These are phyloP conservation scores for Sparus aurata DNA, from an alignment of 2,797 vertebrate genomes.

Conservation along the genomic window DNA sequence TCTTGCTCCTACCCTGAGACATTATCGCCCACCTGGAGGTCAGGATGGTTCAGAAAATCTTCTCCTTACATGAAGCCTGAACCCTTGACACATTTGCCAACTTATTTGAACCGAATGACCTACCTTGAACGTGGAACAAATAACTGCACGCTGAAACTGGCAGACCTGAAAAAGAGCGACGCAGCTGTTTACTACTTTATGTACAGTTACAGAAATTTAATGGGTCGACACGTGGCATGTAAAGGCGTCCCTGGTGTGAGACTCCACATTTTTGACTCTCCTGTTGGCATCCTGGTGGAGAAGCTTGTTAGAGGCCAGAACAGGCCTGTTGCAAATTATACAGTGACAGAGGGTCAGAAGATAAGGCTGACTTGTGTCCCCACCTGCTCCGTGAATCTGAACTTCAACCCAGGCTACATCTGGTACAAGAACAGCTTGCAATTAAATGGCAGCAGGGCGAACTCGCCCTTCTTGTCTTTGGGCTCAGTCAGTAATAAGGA, in stretches of 20 bases:
- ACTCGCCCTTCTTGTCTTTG: neutral
- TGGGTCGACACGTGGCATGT: neutral
- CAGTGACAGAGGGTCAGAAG: conserved; percentile 21
- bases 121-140: neutral
- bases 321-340: neutral
- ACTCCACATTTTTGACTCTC: conserved; percentile 13
- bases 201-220: neutral
- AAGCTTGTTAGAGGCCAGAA: neutral
- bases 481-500: conserved; percentile 17
- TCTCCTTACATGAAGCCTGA: neutral
- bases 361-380: conserved; percentile 35
- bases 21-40: accelerated
- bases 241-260: neutral
- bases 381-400: conserved; percentile 27
- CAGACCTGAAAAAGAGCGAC: neutral
- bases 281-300: conserved; percentile 7
- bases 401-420: conserved; percentile 30
- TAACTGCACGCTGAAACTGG: conserved; percentile 12
- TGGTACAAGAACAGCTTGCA: conserved; percentile 40
- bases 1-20: conserved; percentile 20
- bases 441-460: conserved; percentile 13
- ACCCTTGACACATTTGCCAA: neutral
- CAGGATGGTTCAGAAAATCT: neutral
- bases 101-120: neutral
- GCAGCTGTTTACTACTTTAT: conserved; percentile 3